These are phyloP conservation scores for Herpetotheres cachinnans DNA, from an alignment of 2,113 vertebrate species.

Conservation along the genomic window DNA sequence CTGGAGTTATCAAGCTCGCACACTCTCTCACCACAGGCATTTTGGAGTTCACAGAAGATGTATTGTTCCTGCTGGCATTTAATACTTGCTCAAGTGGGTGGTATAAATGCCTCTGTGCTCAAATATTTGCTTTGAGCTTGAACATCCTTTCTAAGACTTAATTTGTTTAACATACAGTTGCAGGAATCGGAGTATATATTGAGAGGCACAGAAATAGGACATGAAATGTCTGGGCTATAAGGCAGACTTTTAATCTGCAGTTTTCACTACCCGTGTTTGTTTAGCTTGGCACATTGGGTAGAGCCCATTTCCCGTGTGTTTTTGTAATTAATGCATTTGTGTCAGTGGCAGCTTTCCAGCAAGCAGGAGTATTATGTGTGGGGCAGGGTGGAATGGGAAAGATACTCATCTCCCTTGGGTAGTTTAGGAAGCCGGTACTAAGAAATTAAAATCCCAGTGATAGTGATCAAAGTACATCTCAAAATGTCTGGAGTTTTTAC, in stretches of 20 bases:
- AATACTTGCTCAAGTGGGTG: background rate
- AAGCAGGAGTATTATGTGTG: background rate
- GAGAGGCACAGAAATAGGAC: background rate
- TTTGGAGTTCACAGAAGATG: background rate
- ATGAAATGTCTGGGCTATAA: background rate
- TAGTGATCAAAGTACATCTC: background rate
- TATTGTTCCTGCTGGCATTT: slow-evolving; percentile 13
- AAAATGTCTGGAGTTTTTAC: background rate
- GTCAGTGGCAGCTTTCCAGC: background rate
- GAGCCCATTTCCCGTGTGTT: background rate
- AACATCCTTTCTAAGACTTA: background rate
- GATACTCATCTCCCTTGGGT: background rate
- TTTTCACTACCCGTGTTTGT: background rate
- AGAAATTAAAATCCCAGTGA: background rate
- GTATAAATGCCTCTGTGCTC: background rate
- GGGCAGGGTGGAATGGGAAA: background rate
- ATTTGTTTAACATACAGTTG: background rate
- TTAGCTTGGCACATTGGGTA: background rate
- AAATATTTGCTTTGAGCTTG: background rate
- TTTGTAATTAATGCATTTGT: background rate
- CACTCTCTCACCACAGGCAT: background rate
- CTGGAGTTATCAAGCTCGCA: background rate
- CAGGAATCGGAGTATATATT: background rate
- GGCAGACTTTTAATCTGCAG: background rate
- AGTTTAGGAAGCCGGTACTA: background rate